Evolutionary conservation across 2,113 vertebrate species (phyloP).

Genomic region (Xenus cinereus): DNA sequence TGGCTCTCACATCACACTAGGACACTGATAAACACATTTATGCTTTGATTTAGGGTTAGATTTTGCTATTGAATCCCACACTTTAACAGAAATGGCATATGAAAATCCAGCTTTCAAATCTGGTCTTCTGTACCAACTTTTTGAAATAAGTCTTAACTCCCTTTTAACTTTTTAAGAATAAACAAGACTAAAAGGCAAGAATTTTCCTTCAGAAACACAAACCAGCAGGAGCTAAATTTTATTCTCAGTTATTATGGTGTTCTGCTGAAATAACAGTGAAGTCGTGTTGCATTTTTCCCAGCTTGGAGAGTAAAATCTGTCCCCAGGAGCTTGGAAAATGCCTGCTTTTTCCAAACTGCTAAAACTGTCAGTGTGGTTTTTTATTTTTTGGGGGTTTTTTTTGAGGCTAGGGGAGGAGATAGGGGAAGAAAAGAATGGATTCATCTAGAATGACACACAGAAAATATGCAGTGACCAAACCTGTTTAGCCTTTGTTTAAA

Average conservation of each 20-base stretch:
- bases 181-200: background rate
- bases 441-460: background rate
- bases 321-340: background rate
- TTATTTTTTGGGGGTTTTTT: background rate
- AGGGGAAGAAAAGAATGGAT: background rate
- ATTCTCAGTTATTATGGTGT: background rate
- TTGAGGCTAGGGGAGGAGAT: background rate
- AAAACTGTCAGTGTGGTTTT: background rate
- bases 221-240: background rate
- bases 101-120: background rate
- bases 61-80: background rate
- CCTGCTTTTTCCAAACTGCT: background rate
- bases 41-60: background rate
- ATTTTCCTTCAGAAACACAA: background rate
- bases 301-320: background rate
- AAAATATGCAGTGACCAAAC: background rate
- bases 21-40: background rate
- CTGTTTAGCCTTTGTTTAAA: background rate
- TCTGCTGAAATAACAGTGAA: background rate
- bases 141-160: background rate
- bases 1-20: background rate
- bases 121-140: background rate
- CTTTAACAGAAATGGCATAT: background rate
- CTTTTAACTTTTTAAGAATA: background rate
- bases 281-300: background rate